Evolutionary conservation across 2,797 vertebrate genomes (phyloP).

Genomic region (Chaetophractus vellerosus): DNA sequence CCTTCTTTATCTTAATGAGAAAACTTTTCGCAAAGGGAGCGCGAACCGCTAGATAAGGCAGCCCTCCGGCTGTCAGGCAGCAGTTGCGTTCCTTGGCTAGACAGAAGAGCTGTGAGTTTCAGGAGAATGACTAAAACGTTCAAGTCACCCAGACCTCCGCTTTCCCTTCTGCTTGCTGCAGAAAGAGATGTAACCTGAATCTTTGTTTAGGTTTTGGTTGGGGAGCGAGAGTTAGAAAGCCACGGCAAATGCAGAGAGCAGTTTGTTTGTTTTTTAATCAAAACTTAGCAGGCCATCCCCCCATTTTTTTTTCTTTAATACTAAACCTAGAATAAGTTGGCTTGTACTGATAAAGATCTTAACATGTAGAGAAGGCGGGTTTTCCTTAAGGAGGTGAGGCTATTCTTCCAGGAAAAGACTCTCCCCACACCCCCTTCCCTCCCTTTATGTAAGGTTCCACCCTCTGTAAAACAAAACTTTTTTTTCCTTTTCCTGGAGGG

Average conservation of each 20-base stretch:
- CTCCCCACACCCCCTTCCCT: slow-evolving; percentile 57
- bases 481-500: slow-evolving; percentile 83
- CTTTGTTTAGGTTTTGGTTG: slow-evolving; percentile 72
- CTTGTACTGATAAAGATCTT: slow-evolving; percentile 84
- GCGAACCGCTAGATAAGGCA: neutral
- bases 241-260: neutral
- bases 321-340: slow-evolving; percentile 63
- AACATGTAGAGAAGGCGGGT: slow-evolving; percentile 89
- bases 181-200: slow-evolving; percentile 73
- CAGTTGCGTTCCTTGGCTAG: neutral
- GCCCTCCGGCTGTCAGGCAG: neutral
- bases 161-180: neutral
- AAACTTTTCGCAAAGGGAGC: slow-evolving; percentile 68
- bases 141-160: fast-evolving
- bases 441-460: slow-evolving; percentile 89
- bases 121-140: neutral
- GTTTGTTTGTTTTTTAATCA: neutral
- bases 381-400: slow-evolving; percentile 92
- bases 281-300: slow-evolving; percentile 47
- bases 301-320: neutral
- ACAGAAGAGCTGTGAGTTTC: neutral
- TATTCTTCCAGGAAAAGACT: slow-evolving; percentile 83
- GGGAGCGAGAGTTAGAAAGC: slow-evolving; percentile 71
- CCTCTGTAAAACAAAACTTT: slow-evolving; percentile 92
- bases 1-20: slow-evolving; percentile 77